A percentile compares a stretch with the other conserved stretches of the same genome.
Conservation (phyloP, 2,113 vertebrate species). For the Gymnorhina tibicen region DNA sequence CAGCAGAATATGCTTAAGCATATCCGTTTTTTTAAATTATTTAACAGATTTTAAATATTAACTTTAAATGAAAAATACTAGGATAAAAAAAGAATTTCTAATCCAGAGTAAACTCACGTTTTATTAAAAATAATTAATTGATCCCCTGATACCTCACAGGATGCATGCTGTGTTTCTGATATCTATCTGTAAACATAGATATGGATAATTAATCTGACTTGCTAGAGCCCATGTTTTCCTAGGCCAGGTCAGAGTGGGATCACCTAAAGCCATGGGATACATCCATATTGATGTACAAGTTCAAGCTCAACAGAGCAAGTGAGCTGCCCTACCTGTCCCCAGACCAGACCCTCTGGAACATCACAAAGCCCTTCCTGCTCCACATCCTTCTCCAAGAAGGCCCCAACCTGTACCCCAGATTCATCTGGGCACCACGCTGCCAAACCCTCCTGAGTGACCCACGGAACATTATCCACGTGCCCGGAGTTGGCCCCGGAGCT, state of each 20-base stretch:
- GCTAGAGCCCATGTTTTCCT: neutral
- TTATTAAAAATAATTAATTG: constrained; percentile 19
- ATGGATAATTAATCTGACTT: neutral
- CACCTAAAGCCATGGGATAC: neutral
- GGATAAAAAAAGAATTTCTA: neutral
- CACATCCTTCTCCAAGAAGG: neutral
- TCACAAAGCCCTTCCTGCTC: neutral
- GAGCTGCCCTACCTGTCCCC: neutral
- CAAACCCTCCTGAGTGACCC: neutral
- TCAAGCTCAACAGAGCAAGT: neutral
- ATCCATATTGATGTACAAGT: neutral
- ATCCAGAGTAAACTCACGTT: neutral
- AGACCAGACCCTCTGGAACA: neutral
- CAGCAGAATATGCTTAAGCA: constrained; percentile 28
- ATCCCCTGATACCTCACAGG: neutral
- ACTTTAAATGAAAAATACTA: neutral
- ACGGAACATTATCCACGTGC: neutral
- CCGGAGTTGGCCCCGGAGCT: neutral
- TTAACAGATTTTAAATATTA: constrained; percentile 24
- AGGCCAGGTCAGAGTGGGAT: neutral
- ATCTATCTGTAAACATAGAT: neutral
- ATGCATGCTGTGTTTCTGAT: neutral
- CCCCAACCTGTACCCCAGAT: fast-evolving
- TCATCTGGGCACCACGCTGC: fast-evolving
- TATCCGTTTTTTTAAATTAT: neutral